A percentile compares a stretch with the other conserved stretches of the same genome.
Evolutionary conservation across 1,140 invertebrate species (phyloP).

Genomic region (Arion vulgaris): DNA sequence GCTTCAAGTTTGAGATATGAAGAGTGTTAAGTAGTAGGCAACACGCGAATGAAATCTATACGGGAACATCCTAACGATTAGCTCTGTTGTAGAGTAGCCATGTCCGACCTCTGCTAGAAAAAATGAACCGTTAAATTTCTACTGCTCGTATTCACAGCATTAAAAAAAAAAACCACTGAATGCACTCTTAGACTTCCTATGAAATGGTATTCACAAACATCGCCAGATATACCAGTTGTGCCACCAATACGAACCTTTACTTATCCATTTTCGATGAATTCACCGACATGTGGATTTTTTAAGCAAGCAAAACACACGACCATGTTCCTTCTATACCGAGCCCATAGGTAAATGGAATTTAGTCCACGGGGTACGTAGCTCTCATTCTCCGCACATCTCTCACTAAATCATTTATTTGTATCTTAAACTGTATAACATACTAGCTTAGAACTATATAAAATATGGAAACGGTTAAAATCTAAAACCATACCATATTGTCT

Average conservation of each 20-base stretch:
- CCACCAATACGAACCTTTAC: background rate
- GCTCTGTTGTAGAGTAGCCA: background rate
- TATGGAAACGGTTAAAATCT: background rate
- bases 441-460: too few relatives aligned
- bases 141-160: background rate
- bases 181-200: background rate
- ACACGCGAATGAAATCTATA: background rate
- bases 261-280: background rate
- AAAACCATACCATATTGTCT: too few relatives aligned
- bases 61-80: background rate
- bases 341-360: background rate
- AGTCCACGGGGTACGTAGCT: conserved; percentile 3
- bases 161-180: background rate
- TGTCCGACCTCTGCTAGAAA: background rate
- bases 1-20: background rate
- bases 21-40: background rate
- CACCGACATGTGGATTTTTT: conserved; percentile 28
- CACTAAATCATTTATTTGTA: background rate
- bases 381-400: background rate
- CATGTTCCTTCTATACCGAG: conserved; percentile 8
- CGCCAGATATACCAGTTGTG: background rate
- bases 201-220: background rate
- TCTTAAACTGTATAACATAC: background rate
- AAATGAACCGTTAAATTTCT: background rate
- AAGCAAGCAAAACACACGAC: conserved; percentile 23